These are phyloP conservation scores for Myocastor coypus DNA, from an alignment of 2,113 vertebrate species.

Conservation along the genomic window DNA sequence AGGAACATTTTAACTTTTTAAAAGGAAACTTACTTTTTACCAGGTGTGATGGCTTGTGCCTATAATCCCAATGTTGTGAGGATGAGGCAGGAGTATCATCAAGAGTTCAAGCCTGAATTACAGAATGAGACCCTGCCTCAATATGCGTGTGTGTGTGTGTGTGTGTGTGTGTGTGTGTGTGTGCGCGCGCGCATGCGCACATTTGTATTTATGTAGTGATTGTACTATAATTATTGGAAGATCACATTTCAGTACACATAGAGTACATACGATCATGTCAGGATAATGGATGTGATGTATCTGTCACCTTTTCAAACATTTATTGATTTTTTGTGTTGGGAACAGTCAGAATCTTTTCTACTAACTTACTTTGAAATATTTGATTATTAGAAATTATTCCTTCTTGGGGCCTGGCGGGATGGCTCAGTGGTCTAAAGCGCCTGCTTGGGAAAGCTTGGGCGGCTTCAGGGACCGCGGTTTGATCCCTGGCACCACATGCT, in stretches of 20 bases:
- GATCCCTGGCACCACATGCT: too few species aligned
- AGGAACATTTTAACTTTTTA: neutral
- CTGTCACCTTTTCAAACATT: neutral
- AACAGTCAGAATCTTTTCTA: neutral
- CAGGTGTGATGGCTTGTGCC: neutral
- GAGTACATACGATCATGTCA: neutral
- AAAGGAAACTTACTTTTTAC: neutral
- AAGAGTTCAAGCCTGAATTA: neutral
- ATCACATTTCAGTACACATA: neutral
- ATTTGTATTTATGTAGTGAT: neutral
- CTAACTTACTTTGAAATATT: neutral
- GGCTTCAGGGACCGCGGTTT: too few species aligned
- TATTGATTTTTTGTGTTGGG: neutral
- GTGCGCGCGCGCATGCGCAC: neutral
- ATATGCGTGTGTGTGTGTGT: fast-evolving
- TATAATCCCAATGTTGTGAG: neutral
- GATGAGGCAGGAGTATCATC: neutral
- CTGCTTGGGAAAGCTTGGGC: too few species aligned
- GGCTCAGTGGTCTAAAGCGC: too few species aligned
- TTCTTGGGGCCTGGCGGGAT: too few species aligned
- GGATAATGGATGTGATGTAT: neutral
- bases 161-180: fast-evolving
- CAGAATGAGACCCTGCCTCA: neutral
- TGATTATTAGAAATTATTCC: neutral
- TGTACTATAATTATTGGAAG: neutral